A percentile compares a stretch with the other conserved stretches of the same genome.
Evolutionary conservation across 2,113 vertebrate genomes (phyloP).

Genomic region (Laticauda laticaudata): DNA sequence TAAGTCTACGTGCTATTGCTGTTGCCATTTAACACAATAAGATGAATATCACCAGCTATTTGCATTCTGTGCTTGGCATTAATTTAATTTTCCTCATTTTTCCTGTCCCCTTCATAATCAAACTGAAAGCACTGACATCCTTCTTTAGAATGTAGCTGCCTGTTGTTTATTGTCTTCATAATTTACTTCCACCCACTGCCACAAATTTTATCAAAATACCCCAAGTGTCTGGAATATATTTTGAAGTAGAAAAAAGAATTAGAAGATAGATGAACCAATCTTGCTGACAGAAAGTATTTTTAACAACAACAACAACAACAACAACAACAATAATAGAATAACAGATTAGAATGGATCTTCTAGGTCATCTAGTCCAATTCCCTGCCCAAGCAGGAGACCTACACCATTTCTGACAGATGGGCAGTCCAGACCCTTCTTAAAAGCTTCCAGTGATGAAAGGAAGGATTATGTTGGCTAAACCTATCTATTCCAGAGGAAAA

Average conservation of each 20-base stretch:
- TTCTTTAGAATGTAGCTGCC: background rate
- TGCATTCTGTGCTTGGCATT: background rate
- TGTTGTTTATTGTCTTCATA: background rate
- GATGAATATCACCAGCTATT: background rate
- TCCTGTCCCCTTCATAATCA: background rate
- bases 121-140: background rate
- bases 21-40: background rate
- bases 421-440: no score
- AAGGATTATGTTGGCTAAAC: background rate
- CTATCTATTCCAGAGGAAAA: background rate
- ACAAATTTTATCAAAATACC: background rate
- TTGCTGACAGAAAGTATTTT: background rate
- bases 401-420: no score
- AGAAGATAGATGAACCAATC: background rate
- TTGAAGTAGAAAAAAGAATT: background rate
- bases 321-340: no score
- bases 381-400: no score
- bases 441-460: no score
- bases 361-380: no score
- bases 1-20: background rate
- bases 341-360: no score
- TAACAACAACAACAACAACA: no score
- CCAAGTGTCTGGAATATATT: background rate
- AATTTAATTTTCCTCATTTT: background rate
- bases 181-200: background rate